Evolutionary conservation across 2,797 vertebrate species (phyloP).

Genomic region (Buphagus erythrorhynchus): DNA sequence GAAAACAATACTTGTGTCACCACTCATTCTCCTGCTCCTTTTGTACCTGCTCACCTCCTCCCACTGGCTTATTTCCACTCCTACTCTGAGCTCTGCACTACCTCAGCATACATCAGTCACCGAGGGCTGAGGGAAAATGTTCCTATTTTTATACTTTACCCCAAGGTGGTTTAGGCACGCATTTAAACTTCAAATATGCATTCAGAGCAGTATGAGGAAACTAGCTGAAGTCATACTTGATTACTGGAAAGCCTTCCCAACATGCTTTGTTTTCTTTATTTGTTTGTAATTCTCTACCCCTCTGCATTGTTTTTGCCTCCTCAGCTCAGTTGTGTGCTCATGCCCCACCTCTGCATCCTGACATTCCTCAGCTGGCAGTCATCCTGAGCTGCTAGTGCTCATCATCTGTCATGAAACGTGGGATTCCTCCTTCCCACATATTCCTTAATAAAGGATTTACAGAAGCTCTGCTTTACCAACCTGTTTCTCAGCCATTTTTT

Average conservation of each 20-base stretch:
- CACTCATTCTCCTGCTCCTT: background rate
- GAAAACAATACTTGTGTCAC: accelerated
- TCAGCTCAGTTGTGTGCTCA: background rate
- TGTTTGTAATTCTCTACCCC: background rate
- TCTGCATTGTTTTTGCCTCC: background rate
- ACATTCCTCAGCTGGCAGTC: background rate
- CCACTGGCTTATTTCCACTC: background rate
- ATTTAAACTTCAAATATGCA: background rate
- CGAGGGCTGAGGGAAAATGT: accelerated
- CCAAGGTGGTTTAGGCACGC: background rate
- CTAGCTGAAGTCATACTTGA: background rate
- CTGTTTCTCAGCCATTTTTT: background rate
- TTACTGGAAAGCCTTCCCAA: background rate
- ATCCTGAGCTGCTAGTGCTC: background rate
- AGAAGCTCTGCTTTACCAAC: background rate
- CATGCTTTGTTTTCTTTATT: background rate
- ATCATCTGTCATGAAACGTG: background rate
- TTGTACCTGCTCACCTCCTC: background rate
- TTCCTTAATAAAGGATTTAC: background rate
- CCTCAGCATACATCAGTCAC: background rate
- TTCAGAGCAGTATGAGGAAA: background rate
- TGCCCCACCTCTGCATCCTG: conserved; percentile 4
- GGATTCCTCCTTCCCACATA: background rate
- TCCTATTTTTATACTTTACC: background rate
- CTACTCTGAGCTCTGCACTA: background rate